Evolutionary conservation across 2,797 vertebrate species (phyloP), one percentile per base, ranked within the genome.

Genomic region (Crenichthys baileyi): DNA sequence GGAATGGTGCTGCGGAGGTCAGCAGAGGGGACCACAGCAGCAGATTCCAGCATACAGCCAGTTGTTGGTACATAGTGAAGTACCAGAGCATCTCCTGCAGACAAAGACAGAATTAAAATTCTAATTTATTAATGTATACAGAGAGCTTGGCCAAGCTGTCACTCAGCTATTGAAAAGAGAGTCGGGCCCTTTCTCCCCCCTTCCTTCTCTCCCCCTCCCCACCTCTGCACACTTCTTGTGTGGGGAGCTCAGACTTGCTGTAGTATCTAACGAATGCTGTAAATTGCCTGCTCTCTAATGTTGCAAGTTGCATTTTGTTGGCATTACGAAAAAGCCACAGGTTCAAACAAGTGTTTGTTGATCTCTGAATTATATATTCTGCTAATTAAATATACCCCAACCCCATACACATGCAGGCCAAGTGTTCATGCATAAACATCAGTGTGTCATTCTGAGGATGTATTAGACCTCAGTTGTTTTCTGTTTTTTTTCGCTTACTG

Each of bases 61-160:
- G 97, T 96, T 97, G 97, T 97, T 97, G 96, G 96, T 97, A 96
- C 86, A 94, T 95, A 97, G 96, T 95, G 94, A 95, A 97, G 96
- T 95, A 95, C 93, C 78, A 89, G 93, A 95, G 95, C 96, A 95
- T 96, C 97, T 97, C 95, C 94, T 92, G 95, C 95, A 97, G 96
- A 97, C 96, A 97, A 97, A 97, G 97, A 95, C 95, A 91, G 95
- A 97, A 98, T 98, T 98, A 97, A 98, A 97, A 98, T 99, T 98
- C 97, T 96, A 98, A 98, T 98, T 97, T 98, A 98, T 98, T 97
- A 98, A 98, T 98, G 97, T 97, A 98, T 98, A 98, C 97, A 95
- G 95, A 96, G 96, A 96, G 94, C 96, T 95, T 91, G 97, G 95
- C 97, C 95, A 96, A 96, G 95, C 97, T 98, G 97, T 97, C 97